Percentiles rank a stretch among this genome's conserved stretches.
These are phyloP conservation scores for Melanerpes aurifrons DNA, from an alignment of 2,113 vertebrate species.

Conservation along the genomic window DNA sequence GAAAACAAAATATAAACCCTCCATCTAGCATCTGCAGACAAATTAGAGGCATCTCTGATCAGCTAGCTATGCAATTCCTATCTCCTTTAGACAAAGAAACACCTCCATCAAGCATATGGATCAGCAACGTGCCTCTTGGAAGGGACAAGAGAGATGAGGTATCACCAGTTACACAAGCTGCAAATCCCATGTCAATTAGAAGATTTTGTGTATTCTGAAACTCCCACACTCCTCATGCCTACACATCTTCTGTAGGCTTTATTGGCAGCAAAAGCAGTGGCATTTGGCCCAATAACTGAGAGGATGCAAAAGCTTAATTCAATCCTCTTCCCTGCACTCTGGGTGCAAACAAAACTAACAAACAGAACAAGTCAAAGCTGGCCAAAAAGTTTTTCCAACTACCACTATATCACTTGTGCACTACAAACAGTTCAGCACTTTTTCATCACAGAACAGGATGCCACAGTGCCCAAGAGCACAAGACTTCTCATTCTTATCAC, in stretches of 20 bases:
- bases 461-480: not conserved
- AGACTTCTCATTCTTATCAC: not conserved
- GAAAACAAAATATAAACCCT: not conserved
- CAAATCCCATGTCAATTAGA: constrained; percentile 61
- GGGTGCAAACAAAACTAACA: constrained; percentile 58
- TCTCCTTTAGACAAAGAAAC: constrained; percentile 38
- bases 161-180: constrained; percentile 46
- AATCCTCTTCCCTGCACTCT: constrained; percentile 44
- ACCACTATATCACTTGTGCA: not conserved
- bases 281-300: constrained; percentile 64
- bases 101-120: constrained; percentile 56
- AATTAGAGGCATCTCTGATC: constrained; percentile 31
- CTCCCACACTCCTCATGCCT: constrained; percentile 53
- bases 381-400: constrained; percentile 53
- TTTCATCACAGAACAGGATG: not conserved
- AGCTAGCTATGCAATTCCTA: not conserved
- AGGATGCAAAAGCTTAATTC: constrained; percentile 61
- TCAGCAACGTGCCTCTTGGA: constrained; percentile 42
- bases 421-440: not conserved
- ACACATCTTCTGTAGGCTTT: constrained; percentile 61
- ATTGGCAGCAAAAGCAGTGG: constrained; percentile 48
- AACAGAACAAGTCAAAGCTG: constrained; percentile 42
- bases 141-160: constrained; percentile 46
- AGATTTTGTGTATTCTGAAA: constrained; percentile 64
- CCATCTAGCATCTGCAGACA: not conserved